Conservation (phyloP, 2,113 vertebrate genomes). For the Ovis canadensis region DNA sequence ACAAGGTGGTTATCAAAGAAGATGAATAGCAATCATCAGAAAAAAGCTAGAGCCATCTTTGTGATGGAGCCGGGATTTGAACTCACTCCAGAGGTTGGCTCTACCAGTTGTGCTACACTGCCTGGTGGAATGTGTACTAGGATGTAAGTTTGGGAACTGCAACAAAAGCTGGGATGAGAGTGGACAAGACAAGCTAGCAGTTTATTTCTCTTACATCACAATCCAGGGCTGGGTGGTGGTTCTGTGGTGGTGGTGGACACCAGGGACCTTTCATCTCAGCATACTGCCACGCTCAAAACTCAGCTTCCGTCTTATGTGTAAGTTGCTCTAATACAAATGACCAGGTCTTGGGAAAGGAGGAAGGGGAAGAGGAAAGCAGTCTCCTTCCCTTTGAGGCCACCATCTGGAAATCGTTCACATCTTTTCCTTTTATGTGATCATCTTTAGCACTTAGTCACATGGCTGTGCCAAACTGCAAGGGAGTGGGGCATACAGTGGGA, state of each 20-base stretch:
- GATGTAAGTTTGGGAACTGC: background rate
- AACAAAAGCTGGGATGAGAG: background rate
- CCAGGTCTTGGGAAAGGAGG: background rate
- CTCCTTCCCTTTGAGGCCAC: background rate
- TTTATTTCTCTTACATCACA: background rate
- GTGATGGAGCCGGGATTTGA: background rate
- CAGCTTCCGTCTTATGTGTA: background rate
- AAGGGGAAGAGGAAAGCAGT: background rate
- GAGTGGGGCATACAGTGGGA: background rate
- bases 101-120: background rate
- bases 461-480: background rate
- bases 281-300: background rate
- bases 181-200: background rate
- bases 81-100: background rate
- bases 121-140: background rate
- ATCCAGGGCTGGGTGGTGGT: no score
- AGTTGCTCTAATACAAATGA: background rate
- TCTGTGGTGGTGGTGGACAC: background rate
- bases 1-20: background rate
- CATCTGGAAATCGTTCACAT: background rate
- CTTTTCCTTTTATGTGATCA: background rate
- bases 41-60: background rate
- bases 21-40: background rate
- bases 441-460: background rate
- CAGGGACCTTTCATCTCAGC: background rate